Evolutionary conservation across 1,140 invertebrate species (phyloP).

Genomic region (Procambarus clarkii): DNA sequence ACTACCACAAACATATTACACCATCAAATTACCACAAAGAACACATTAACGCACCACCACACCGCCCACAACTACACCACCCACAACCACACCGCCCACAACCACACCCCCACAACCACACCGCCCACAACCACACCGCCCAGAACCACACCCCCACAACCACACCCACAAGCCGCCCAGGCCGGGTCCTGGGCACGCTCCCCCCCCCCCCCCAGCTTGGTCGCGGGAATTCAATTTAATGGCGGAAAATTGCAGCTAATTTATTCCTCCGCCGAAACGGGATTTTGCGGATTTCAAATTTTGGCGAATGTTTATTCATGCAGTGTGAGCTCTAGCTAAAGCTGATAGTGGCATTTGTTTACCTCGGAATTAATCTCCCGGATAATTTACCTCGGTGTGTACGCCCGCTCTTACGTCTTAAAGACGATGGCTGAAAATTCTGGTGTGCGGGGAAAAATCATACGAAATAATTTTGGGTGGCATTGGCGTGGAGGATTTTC

Average conservation of each 20-base stretch:
- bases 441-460: not conserved
- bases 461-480: not conserved
- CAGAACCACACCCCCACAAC: not conserved
- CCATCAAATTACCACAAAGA: not conserved
- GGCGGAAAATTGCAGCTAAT: slow-evolving; percentile 19
- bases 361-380: not conserved
- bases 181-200: not conserved
- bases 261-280: slow-evolving; percentile 6
- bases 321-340: not conserved
- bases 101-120: no score
- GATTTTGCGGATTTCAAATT: slow-evolving; percentile 12
- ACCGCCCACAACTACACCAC: no score
- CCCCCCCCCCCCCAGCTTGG: not conserved
- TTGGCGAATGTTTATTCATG: slow-evolving; percentile 8
- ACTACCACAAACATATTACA: not conserved
- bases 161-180: not conserved
- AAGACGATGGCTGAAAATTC: not conserved
- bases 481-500: not conserved
- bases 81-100: no score
- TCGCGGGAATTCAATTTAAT: slow-evolving; percentile 10
- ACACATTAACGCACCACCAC: no score
- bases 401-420: not conserved
- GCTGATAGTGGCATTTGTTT: not conserved
- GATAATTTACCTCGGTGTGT: not conserved
- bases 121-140: not conserved